Evolutionary conservation across 2,797 vertebrate species (phyloP), one percentile per base, ranked within the genome.

Genomic region (Sciurus vulgaris): DNA sequence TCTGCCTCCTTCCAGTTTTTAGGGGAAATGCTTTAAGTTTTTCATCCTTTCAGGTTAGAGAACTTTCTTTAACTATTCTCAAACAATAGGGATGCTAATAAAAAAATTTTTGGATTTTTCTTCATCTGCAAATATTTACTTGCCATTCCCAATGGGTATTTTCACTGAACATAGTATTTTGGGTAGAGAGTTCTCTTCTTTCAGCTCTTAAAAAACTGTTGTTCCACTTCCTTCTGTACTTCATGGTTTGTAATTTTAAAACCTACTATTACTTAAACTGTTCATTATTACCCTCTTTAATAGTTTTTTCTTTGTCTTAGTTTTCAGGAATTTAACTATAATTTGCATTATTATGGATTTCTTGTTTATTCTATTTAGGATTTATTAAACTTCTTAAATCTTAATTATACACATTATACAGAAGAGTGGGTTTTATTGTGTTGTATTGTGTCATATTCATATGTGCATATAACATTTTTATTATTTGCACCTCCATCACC

Each of bases 321-420:
- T 86, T 94, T 86, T 95, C 30, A 74, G 30, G 73, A 86, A 30
- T 86, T 72, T 86, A 44, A 94, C 8, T 28, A 15, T 65, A 17
- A 63, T 44, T 56, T 11, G 8, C 69, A 33, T 83, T 69, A 17
- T 26, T 49, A 59, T 44, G 22, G 17, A 79, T 73, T 91, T 84
- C 59, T 77, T 89, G 30, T 78, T 89, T 83, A 28, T 65, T 30
- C 44, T 74, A 28, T 63, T 51, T 56, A 61, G 47, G 18, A 1
- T 18, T 49, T 38, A 59, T 4, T 28, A 3, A 84, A 10, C 89
- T 41, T 49, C 44, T 84, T 38, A 26, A 47, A 74, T 69, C 12
- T 78, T 22, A 56, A 56, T 56, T 56, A 56, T 56, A 56, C 7
- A 56, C 20, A 56, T 56, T 56, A 56, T 56, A 56, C 54, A 56